Evolutionary conservation across 2,888 invertebrate species (phyloP), one percentile per base, ranked within the genome.

Genomic region (Sinotaia quadrata): DNA sequence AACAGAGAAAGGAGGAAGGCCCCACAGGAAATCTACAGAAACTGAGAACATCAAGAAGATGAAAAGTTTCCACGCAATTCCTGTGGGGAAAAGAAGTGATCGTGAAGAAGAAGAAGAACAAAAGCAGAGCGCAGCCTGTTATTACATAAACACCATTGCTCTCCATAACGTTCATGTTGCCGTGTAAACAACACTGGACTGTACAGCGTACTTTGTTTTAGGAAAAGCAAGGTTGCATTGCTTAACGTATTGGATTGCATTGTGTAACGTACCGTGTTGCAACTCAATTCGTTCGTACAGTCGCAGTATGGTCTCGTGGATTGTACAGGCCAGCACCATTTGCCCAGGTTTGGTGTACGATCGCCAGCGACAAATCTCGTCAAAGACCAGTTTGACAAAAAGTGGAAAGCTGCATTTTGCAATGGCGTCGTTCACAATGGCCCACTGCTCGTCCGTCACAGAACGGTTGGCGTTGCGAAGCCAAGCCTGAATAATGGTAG

Each of bases 291-390:
- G 91, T 85, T 97, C 97, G 85, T 96, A 97, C 18, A 98, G 90
- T 93, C 97, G 94, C 94, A 96, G 96, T 82, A 98, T 98, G 29
- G 95, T 95, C 87, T 97, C 97, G 94, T 97, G 97, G 0, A 98
- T 97, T 1, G 95, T 96, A 24, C 94, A 95, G 0, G 97, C 96
- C 33, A 99, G 90, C 82, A 95, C 94, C 0, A 97, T 97, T 80
- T 97, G 96, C 76, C 94, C 94, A 0, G 96, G 94, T 81, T 95
- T 94, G 0, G 97, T 97, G 87, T 98, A 98, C 78, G 97, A 97
- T 66, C 96, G 91, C 98, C 98, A 98, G 75, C 97, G 91, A 86
- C 96, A 96, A 33, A 98, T 96, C 90, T 98, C 98, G 18, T 98
- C 98, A 88, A 96, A 97, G 0, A 98, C 97, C 52, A 99, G 90